Base-by-base conservation (phyloP, 2,888 invertebrate species). In the Mesochorus sp. region DNA sequence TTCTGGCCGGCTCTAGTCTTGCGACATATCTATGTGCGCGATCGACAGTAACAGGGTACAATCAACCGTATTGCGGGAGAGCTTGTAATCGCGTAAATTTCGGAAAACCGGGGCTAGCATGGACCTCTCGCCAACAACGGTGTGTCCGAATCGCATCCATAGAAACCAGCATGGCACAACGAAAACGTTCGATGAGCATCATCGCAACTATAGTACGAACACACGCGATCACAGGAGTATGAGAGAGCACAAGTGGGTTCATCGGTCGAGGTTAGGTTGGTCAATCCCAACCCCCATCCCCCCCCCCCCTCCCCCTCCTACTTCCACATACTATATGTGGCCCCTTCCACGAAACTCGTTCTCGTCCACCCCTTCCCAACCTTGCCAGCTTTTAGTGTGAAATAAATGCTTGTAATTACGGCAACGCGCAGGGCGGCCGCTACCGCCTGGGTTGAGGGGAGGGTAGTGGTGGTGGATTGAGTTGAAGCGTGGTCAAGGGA, bases 381-480 rank as follows among this genome's bases (percentile, higher is more conserved):
- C 85, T 61, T 61, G 83, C 82, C 86, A 88, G 89, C 88, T 89
- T 89, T 89, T 89, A 90, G 89, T 88, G 89, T 89, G 89, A 90
- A 89, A 90, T 89, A 89, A 90, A 90, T 90, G 90, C 89, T 89
- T 89, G 90, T 90, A 90, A 90, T 89, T 89, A 90, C 90, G 89
- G 81, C 84, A 83, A 84, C 84, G 84, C 82, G 80, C 81, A 79
- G 81, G 80, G 80, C 80, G 68, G 57, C 51, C 68, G 34, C 39
- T 37, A 12, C 61, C 8, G 37, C n/a, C n/a, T 71, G 71, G 31
- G 57, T 73, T 64, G 61, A 64, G 59, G 80, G 68, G 44, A 14
- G 64, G 80, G 67, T 17, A 21, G 34, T 34, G 64, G 62, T 31
- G 31, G 53, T 42, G 59, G 73, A 55, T 53, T 39, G 61, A 61